Base-by-base conservation (phyloP, 2,113 vertebrate genomes). In the Motacilla tschutschensis region DNA sequence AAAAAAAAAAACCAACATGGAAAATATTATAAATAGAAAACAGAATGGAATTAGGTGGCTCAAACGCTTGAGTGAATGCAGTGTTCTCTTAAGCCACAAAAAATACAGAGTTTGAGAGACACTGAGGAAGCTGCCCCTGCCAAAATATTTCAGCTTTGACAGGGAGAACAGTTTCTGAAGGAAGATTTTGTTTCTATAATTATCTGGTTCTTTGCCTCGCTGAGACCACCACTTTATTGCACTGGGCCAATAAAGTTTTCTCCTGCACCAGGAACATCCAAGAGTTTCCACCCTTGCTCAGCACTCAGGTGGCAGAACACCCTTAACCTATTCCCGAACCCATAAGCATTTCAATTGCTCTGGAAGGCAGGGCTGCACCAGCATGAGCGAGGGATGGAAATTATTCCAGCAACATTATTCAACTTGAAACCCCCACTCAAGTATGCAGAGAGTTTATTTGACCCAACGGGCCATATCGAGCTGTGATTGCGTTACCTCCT, bases 21-120 rank as follows among this genome's bases (percentile, higher is more conserved):
- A 93, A 93, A 91, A 89, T 67, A 77, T 73, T 90, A 88, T 87
- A 92, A 94, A 93, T 91, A 89, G 79, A 92, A 94, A 86, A 76
- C 53, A 84, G 75, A 92, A 82, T 40, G 25, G 66, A 84, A 58
- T 74, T 90, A 47, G 57, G 83, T 89, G 90, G 75, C 76, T 93
- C 38, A 77, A 91, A 92, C 66, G 60, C 81, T 72, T 14, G 15
- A 90, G 81, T 77, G 81, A 90, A 92, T 79, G 48, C 76, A 84
- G 75, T 22, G 59, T 88, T 94, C 78, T 84, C 66, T 88, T 66
- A 79, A 93, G 83, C 90, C 88, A 82, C 88, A 91, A 91, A 92
- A 95, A 90, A 91, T 17, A 86, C 51, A 63, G 67, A 62, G 48
- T 63, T 79, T 65, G 50, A 76, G 83, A 89, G 75, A 73, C 83